Evolutionary conservation across 2,797 vertebrate genomes (phyloP).

Genomic region (Borostomias antarcticus): DNA sequence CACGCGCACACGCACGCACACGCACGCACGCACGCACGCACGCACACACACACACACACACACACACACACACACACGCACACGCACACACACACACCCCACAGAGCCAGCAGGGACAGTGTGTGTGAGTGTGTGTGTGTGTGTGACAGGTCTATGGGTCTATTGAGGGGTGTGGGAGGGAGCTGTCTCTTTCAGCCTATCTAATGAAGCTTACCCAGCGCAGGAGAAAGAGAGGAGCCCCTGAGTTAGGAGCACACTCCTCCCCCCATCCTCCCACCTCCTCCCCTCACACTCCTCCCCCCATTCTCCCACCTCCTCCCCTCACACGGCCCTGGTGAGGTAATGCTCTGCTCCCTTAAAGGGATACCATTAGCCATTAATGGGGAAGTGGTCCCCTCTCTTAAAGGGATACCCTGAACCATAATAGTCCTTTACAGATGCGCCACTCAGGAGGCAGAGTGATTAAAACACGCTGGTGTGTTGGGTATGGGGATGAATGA

Average conservation of each 20-base stretch:
- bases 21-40: too few species aligned
- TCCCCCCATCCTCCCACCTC: conserved; percentile 72
- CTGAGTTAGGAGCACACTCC: conserved; percentile 57
- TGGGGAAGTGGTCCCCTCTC: neutral
- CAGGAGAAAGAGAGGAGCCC: conserved; percentile 65
- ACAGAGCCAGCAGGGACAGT: too few species aligned
- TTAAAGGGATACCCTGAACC: neutral
- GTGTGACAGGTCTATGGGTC: conserved; percentile 65
- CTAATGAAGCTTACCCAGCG: conserved; percentile 77
- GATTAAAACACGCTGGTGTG: too few species aligned
- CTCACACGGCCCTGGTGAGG: conserved; percentile 64
- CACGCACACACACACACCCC: too few species aligned
- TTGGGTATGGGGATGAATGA: too few species aligned
- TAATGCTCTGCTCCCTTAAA: conserved; percentile 69
- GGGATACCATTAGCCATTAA: conserved; percentile 47
- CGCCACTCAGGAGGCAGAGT: neutral
- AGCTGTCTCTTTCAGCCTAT: conserved; percentile 70
- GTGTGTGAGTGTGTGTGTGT: neutral
- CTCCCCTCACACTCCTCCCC: conserved; percentile 65
- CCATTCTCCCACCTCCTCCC: conserved; percentile 73
- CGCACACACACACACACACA: too few species aligned
- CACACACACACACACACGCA: too few species aligned
- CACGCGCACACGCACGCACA: too few species aligned
- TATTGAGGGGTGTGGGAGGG: conserved; percentile 69
- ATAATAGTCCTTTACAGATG: conserved; percentile 48